A percentile compares a stretch with the other conserved stretches of the same genome.
These are phyloP conservation scores for Anas bernieri DNA, from an alignment of 2,797 vertebrate species.

Conservation along the genomic window DNA sequence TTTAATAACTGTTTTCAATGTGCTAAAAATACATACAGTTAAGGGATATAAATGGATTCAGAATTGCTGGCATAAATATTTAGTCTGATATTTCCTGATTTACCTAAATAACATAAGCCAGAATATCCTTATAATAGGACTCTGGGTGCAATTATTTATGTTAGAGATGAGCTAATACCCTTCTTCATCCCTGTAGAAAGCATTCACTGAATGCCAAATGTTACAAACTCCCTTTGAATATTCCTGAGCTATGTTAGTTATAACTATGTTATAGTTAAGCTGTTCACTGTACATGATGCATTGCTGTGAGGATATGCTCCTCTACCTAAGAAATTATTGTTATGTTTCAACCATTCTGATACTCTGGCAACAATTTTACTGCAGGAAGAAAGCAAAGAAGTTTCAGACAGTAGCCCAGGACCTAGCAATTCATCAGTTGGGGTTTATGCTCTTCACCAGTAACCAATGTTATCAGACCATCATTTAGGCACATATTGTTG, in stretches of 20 bases:
- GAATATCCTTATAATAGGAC: not conserved
- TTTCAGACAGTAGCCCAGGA: not conserved
- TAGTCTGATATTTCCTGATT: conserved; percentile 41
- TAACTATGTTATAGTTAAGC: not conserved
- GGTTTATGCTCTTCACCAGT: not conserved
- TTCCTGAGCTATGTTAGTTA: not conserved
- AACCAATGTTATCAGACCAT: not conserved
- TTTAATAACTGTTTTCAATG: conserved; percentile 9
- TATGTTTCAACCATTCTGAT: not conserved
- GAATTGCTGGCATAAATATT: conserved; percentile 50
- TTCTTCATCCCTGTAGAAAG: not conserved
- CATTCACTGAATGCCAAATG: not conserved
- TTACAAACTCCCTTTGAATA: conserved; percentile 5
- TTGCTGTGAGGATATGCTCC: not conserved
- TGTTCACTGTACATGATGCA: not conserved
- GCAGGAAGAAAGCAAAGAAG: not conserved
- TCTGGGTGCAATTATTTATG: conserved; percentile 5
- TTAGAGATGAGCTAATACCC: not conserved
- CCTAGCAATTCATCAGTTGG: not conserved
- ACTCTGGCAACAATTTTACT: not conserved
- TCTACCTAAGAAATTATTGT: not conserved
- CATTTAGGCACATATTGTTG: not conserved
- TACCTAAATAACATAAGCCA: conserved; percentile 3
- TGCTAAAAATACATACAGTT: conserved; percentile 15
- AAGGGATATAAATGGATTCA: not conserved